These are phyloP conservation scores for Allophyes oxyacanthae DNA, from an alignment of 2,888 invertebrate species.

Conservation along the genomic window DNA sequence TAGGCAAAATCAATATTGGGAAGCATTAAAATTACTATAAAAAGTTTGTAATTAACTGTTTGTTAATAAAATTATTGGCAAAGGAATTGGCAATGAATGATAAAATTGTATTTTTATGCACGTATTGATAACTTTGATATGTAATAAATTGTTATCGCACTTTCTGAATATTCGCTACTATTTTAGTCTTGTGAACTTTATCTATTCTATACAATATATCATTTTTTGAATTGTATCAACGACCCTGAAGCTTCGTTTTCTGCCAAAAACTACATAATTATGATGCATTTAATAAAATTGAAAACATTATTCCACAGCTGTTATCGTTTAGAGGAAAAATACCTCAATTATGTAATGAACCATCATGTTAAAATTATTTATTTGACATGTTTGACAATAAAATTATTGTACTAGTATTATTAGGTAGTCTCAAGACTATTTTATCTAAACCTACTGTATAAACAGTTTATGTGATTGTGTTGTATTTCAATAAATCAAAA, in stretches of 20 bases:
- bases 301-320: slow-evolving; percentile 28
- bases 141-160: slow-evolving; percentile 63
- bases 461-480: slow-evolving; percentile 84
- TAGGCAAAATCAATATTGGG: slow-evolving; percentile 35
- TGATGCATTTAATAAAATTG: slow-evolving; percentile 51
- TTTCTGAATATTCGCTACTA: slow-evolving; percentile 55
- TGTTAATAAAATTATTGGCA: slow-evolving; percentile 40
- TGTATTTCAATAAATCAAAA: slow-evolving; percentile 85
- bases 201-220: slow-evolving; percentile 40
- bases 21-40: slow-evolving; percentile 31
- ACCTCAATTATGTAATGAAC: slow-evolving; percentile 51
- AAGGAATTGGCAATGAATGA: slow-evolving; percentile 65
- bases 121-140: slow-evolving; percentile 59
- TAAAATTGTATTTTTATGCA: slow-evolving; percentile 70
- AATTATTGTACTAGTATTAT: slow-evolving; percentile 82
- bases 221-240: slow-evolving; percentile 31
- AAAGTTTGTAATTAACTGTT: slow-evolving; percentile 17
- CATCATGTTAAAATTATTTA: slow-evolving; percentile 69
- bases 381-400: slow-evolving; percentile 88
- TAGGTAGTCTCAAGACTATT: slow-evolving; percentile 79
- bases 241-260: slow-evolving; percentile 15
- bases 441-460: slow-evolving; percentile 76
- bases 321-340: slow-evolving; percentile 39
- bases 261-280: slow-evolving; percentile 38
- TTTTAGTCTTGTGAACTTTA: slow-evolving; percentile 45